Evolutionary conservation across 2,797 vertebrate species (phyloP).

Genomic region (Nasua narica): DNA sequence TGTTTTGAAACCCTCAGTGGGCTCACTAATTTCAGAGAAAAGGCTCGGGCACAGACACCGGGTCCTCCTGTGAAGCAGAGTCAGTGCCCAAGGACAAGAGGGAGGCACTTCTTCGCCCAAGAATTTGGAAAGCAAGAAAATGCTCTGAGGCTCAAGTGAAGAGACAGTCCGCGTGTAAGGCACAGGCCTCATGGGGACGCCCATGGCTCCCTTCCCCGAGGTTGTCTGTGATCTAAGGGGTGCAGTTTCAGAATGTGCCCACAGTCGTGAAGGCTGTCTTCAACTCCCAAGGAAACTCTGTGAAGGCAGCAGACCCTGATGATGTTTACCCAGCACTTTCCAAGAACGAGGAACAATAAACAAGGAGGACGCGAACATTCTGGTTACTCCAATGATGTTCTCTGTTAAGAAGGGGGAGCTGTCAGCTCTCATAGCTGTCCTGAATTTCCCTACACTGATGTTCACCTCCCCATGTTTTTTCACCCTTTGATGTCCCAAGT

Average conservation of each 20-base stretch:
- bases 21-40: constrained; percentile 43
- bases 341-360: accelerated
- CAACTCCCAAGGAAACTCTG: neutral
- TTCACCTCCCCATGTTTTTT: accelerated
- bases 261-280: accelerated
- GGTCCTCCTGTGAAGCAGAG: neutral
- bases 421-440: accelerated
- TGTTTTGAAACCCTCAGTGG: constrained; percentile 28
- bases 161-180: accelerated
- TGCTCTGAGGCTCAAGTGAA: neutral
- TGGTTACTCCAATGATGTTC: too few relatives aligned
- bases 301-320: neutral
- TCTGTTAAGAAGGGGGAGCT: neutral
- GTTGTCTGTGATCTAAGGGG: accelerated
- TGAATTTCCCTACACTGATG: neutral
- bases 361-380: neutral
- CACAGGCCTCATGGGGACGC: accelerated
- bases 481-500: neutral
- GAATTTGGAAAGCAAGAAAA: neutral
- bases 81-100: neutral
- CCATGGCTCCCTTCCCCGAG: accelerated
- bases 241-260: accelerated
- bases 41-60: neutral
- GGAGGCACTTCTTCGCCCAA: neutral
- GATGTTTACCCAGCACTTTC: too few relatives aligned